phyloP scores from a whole-genome alignment of 2,113 vertebrate genomes.

The Nestor notabilis region DNA sequence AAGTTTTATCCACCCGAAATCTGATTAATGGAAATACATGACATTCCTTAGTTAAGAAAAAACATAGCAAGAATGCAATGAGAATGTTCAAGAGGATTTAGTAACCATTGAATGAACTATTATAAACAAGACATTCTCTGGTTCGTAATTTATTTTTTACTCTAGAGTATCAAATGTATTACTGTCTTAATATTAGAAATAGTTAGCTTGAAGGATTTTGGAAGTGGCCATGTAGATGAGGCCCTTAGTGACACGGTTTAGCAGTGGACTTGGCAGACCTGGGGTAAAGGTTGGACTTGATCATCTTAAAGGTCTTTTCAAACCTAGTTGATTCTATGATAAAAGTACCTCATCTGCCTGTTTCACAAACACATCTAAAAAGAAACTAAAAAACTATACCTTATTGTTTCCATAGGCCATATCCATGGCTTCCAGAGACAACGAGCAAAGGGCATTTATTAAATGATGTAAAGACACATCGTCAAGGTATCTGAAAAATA shows the following conservation, averaged over 20 bases:
- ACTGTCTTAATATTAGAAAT: neutral
- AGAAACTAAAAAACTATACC: conserved; percentile 68
- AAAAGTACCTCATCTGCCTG: neutral
- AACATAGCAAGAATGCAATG: neutral
- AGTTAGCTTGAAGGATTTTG: neutral
- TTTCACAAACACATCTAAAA: neutral
- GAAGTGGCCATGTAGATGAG: neutral
- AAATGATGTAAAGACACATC: conserved; percentile 98
- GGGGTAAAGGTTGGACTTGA: neutral
- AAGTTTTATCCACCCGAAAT: neutral
- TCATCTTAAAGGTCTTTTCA: neutral
- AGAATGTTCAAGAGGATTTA: neutral
- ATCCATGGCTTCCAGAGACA: conserved; percentile 98
- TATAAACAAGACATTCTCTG: neutral
- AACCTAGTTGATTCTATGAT: neutral
- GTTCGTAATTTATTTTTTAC: neutral
- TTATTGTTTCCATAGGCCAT: conserved; percentile 99
- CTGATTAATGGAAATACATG: neutral
- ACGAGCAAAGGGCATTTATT: conserved; percentile 97
- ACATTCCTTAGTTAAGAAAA: neutral
- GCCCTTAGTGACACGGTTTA: neutral
- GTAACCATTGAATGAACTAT: neutral
- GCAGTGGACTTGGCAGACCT: neutral
- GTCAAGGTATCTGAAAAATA: conserved; percentile 91
- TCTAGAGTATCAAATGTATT: neutral